Evolutionary conservation across 1,140 invertebrate species (phyloP).

Genomic region (Hycleus phaleratus): DNA sequence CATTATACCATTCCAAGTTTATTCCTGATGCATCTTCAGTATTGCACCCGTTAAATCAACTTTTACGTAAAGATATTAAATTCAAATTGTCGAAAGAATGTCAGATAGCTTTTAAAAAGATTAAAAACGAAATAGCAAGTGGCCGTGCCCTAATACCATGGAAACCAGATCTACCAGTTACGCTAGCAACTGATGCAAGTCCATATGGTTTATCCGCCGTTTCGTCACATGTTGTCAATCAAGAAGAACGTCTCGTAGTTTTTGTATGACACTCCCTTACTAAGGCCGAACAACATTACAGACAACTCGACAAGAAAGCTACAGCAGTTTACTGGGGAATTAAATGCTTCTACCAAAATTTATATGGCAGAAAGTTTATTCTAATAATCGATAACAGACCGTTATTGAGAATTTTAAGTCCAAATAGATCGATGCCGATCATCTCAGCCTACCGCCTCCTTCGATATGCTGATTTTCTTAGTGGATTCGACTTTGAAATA

Average conservation of each 20-base stretch:
- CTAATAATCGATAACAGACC: constrained; percentile 45
- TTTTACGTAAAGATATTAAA: constrained; percentile 16
- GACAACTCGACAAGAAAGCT: constrained; percentile 24
- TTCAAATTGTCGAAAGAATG: constrained; percentile 16
- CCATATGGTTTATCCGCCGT: constrained; percentile 10
- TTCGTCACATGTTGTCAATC: constrained; percentile 4
- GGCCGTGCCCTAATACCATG: constrained; percentile 21
- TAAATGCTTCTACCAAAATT: constrained; percentile 38
- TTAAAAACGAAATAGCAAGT: constrained; percentile 26
- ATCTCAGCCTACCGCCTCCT: too few relatives aligned
- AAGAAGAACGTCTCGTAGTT: constrained; percentile 18
- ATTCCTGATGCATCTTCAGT: constrained; percentile 22
- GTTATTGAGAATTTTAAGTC: constrained; percentile 29
- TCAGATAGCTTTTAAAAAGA: constrained; percentile 22
- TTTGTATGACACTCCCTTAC: constrained; percentile 20
- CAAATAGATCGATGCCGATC: too few relatives aligned
- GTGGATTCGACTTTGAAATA: constrained; percentile 28
- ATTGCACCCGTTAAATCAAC: constrained; percentile 27
- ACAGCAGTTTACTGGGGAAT: constrained; percentile 22
- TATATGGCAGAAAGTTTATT: constrained; percentile 40
- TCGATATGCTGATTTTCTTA: constrained; percentile 27
- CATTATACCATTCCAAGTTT: constrained; percentile 38
- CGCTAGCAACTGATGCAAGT: constrained; percentile 8
- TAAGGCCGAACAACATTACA: constrained; percentile 22
- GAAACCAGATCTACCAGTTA: constrained; percentile 7